A percentile compares a stretch with the other conserved stretches of the same genome.
phyloP scores from a whole-genome alignment of 2,797 vertebrate genomes.

The Sphenodon punctatus region DNA sequence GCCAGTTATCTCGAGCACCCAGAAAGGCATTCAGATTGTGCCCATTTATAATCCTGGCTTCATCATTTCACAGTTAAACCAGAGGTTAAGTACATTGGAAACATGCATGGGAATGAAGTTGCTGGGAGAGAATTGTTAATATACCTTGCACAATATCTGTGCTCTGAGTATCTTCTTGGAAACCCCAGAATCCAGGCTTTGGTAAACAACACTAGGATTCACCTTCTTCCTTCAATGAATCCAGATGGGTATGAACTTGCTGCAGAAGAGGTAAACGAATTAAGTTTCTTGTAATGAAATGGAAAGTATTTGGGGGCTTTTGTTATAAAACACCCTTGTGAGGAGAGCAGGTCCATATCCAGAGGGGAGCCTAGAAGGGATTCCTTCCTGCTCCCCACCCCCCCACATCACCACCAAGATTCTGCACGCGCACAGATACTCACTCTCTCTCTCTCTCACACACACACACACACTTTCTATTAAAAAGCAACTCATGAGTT shows the following conservation, averaged over 20 bases:
- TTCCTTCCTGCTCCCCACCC: too few species aligned
- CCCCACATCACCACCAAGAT: too few species aligned
- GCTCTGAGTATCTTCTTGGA: conserved; percentile 90
- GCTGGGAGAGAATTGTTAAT: conserved; percentile 91
- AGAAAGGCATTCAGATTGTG: conserved; percentile 13
- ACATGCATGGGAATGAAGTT: conserved; percentile 98
- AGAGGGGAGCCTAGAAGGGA: too few species aligned
- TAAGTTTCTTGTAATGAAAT: background rate
- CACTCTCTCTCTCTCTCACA: too few species aligned
- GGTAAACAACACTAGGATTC: conserved; percentile 93
- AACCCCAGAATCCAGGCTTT: conserved; percentile 87
- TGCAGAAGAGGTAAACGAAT: conserved; percentile 92
- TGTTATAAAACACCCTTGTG: background rate
- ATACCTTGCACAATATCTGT: conserved; percentile 93
- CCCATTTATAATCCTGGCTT: conserved; percentile 15
- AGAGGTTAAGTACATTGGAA: conserved; percentile 93
- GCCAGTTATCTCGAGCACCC: background rate
- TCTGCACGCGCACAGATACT: too few species aligned
- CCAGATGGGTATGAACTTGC: conserved; percentile 96
- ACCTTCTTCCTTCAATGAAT: conserved; percentile 96
- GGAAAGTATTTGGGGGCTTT: background rate
- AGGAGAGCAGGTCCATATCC: background rate
- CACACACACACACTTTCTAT: too few species aligned
- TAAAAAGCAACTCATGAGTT: too few species aligned
- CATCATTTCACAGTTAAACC: conserved; percentile 85